Base-by-base conservation (phyloP, 2,113 vertebrate species). In the Solea solea region DNA sequence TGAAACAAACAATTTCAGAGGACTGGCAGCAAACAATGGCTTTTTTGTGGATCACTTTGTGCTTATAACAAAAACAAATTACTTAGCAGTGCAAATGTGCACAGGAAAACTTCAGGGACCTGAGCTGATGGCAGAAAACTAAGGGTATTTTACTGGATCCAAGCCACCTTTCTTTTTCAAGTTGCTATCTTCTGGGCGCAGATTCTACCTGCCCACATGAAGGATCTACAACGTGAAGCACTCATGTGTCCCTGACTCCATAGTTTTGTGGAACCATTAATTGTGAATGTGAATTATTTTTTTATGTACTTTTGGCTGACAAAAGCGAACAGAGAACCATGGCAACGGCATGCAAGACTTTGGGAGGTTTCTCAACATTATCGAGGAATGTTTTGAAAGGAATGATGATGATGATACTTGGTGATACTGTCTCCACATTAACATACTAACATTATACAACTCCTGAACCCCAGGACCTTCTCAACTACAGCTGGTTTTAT, bases 381-480 rank as follows among this genome's bases (percentile, higher is more conserved):
- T 41, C 4, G 9, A 48, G 21, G 14, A 48, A 64, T 4, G 59
- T 55, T n/a, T 69, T 15, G 14, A 45, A 28, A 60, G 42, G 15
- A 53, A 51, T 14, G 15, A 40, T 3, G 12, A 6, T 60, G n/a
- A 51, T 40, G 12, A 16, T 41, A 59, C 63, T 45, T 45, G 49
- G 52, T 25, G 14, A 11, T 21, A 21, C 41, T 50, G 64, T 69
- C 59, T 88, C 77, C 70, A 84, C 78, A 66, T 64, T 58, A 67
- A 54, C 55, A 65, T 25, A 34, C 86, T 80, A 83, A 88, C 82
- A 89, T 83, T 76, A 85, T 67, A 48, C 53, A 81, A 78, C 83
- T 76, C 77, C 27, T 69, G 76, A 80, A 80, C 85, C 71, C 57
- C 56, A 28, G 72, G 73, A 88, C 79, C 79, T 83, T 74, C 74